Percentiles rank a stretch among this genome's conserved stretches.
Evolutionary conservation across 2,113 vertebrate genomes (phyloP).

Genomic region (Fregetta grallaria): DNA sequence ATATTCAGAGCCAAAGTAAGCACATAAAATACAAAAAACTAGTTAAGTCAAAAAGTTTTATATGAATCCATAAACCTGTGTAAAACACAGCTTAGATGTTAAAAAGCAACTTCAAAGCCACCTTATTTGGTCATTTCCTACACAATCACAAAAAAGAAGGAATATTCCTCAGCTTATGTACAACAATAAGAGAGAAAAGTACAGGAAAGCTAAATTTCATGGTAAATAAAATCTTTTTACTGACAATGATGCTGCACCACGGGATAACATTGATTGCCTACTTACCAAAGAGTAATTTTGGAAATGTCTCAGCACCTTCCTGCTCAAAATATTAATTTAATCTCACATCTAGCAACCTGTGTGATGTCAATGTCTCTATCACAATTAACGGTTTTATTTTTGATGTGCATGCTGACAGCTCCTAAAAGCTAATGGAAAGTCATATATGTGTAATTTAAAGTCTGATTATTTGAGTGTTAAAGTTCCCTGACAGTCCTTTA

Average conservation of each 20-base stretch:
- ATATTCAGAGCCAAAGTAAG: not conserved
- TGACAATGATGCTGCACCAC: not conserved
- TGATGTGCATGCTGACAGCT: constrained; percentile 8
- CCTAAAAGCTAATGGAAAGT: constrained; percentile 31
- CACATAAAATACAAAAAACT: not conserved
- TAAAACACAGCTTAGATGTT: not conserved
- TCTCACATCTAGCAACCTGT: not conserved
- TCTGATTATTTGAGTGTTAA: constrained; percentile 23
- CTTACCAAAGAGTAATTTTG: not conserved
- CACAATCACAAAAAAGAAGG: not conserved
- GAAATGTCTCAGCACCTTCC: not conserved
- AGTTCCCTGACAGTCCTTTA: not conserved
- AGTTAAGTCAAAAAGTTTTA: not conserved
- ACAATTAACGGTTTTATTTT: constrained; percentile 18
- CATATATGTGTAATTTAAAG: constrained; percentile 21
- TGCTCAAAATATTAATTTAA: not conserved
- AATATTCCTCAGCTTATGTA: not conserved
- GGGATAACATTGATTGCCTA: not conserved
- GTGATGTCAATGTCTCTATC: constrained; percentile 10
- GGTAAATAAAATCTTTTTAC: not conserved
- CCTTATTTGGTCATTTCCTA: not conserved
- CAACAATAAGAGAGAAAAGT: not conserved
- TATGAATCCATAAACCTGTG: not conserved
- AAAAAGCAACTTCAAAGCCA: not conserved
- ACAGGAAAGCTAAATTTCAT: not conserved